Conservation (phyloP, 2,888 invertebrate species). For the Cartodere bifasciata region DNA sequence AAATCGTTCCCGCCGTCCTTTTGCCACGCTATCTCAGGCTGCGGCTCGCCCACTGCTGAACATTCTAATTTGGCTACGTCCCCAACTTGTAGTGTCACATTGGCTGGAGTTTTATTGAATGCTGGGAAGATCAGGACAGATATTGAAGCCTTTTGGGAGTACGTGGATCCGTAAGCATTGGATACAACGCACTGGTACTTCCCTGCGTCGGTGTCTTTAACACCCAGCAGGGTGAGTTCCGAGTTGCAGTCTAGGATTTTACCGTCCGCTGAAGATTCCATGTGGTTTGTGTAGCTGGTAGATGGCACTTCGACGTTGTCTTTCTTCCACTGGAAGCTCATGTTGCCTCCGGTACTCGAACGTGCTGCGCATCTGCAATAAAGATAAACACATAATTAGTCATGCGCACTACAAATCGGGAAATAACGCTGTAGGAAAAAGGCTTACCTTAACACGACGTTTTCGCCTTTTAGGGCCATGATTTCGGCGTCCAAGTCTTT, state of each 20-base stretch:
- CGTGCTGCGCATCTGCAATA: conserved; percentile 77
- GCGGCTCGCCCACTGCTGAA: conserved; percentile 78
- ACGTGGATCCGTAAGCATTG: conserved; percentile 80
- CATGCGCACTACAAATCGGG: no score
- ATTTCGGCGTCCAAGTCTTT: conserved; percentile 71
- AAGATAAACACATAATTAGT: no score
- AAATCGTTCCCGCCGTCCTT: conserved; percentile 91
- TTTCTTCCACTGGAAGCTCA: conserved; percentile 79
- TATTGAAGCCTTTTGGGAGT: conserved; percentile 75
- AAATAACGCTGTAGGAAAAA: no score
- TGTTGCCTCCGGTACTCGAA: conserved; percentile 60
- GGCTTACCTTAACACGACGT: conserved; percentile 67
- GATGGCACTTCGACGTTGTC: conserved; percentile 52
- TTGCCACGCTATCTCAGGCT: conserved; percentile 80
- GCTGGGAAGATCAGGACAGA: conserved; percentile 76
- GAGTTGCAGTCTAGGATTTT: conserved; percentile 59
- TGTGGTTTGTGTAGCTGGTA: conserved; percentile 35
- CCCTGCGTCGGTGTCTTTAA: conserved; percentile 72
- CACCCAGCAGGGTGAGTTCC: conserved; percentile 57
- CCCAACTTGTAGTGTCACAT: conserved; percentile 75
- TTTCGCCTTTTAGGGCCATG: conserved; percentile 77
- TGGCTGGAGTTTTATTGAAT: conserved; percentile 72
- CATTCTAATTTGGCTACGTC: conserved; percentile 81
- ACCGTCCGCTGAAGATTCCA: conserved; percentile 36
- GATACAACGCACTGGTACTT: conserved; percentile 87